phyloP scores from a whole-genome alignment of 2,888 invertebrate genomes.

The Oxycera nigricornis region DNA sequence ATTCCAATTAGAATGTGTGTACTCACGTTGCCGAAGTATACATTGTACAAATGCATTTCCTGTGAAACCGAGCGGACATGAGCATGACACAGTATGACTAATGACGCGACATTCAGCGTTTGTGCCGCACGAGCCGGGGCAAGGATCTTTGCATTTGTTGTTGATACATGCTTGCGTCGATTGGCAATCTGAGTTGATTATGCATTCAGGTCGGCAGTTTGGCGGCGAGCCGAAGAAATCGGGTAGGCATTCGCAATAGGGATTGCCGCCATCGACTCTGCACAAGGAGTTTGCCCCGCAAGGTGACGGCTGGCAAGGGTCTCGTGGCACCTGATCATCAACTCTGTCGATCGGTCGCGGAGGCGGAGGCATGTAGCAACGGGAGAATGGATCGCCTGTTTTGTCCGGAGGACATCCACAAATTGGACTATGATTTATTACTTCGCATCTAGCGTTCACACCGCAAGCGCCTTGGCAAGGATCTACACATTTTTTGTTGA shows the following conservation, averaged over 20 bases:
- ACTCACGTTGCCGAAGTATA: conserved; percentile 61
- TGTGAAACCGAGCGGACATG: conserved; percentile 75
- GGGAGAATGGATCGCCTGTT: conserved; percentile 80
- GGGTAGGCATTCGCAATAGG: conserved; percentile 79
- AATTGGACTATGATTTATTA: conserved; percentile 75
- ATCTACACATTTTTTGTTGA: conserved; percentile 74
- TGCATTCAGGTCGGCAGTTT: conserved; percentile 82
- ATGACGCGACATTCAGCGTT: conserved; percentile 82
- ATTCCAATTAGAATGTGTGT: conserved; percentile 61
- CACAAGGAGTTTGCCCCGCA: conserved; percentile 85
- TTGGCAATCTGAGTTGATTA: conserved; percentile 81
- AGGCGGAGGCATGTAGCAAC: conserved; percentile 69
- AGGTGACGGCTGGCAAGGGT: conserved; percentile 79
- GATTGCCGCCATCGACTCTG: conserved; percentile 68
- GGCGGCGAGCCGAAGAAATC: conserved; percentile 81
- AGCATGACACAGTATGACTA: conserved; percentile 82
- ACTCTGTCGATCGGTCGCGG: conserved; percentile 56
- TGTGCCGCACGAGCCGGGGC: conserved; percentile 81
- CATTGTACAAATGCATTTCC: conserved; percentile 87
- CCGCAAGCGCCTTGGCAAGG: conserved; percentile 79
- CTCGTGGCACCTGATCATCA: conserved; percentile 57
- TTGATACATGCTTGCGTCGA: conserved; percentile 80
- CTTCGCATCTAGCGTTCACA: conserved; percentile 72
- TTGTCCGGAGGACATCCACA: conserved; percentile 71
- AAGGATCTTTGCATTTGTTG: conserved; percentile 82